Base-by-base conservation (phyloP, 2,888 invertebrate genomes). In the Campoplex nolae region DNA sequence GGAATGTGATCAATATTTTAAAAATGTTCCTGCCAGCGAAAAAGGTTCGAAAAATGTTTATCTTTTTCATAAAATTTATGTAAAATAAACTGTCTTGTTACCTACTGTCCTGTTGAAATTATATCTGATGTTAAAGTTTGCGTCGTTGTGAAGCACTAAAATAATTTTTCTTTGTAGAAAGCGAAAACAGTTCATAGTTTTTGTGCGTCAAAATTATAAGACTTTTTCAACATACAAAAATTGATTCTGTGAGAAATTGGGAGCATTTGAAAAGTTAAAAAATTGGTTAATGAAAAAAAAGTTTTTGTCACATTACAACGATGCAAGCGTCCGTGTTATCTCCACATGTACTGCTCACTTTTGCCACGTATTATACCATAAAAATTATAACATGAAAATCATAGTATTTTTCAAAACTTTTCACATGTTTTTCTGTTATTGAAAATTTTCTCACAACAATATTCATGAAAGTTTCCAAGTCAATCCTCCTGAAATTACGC, bases 1-100 rank as follows among this genome's bases (percentile, higher is more conserved):
- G n/a, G 76, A 87, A 38, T 81, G 91, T 70, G 74, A 79, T 42
- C 88, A 83, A 18, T 89, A 91, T 65, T 90, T 92, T 56, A 88
- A 90, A 84, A 89, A 90, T 71, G 87, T 92, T 32, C 85, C 90
- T 32, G 85, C 85, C 16, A 86, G 86, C 38, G 90, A 91, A 42
- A 87, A 87, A 54, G 91, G 92, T 92, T 85, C 56, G 71, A 35
- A 16, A 35, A 56, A n/a, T 56, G 2, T 42, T 23, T 38, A 42
- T 42, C 18, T 79, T 78, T 54, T 7, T 7, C 38, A 18, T 77
- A 11, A 76, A 77, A 48, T 38, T 18, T 28, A 1, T 28, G 16
- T 16, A 16, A 0, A 56, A 56, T 45, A 3, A 23, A 23, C 23
- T 23, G 23, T 23, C 23, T 23, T 23, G 23, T 23, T 23, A 23